Conservation (phyloP, 2,797 vertebrate species). For the Tenualosa ilisha region DNA sequence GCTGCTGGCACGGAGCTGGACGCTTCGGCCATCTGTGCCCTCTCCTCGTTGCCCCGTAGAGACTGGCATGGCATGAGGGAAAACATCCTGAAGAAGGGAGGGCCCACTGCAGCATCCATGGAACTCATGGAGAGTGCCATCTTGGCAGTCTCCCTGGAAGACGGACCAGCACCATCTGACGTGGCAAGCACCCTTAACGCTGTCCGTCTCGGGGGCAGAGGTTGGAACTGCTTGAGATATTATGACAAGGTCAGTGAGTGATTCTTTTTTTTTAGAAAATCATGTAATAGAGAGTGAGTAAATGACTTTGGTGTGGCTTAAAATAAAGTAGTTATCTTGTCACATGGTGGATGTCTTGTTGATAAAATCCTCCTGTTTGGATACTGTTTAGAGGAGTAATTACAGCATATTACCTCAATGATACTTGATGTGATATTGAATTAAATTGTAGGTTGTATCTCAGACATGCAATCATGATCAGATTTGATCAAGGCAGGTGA, state of each 20-base stretch:
- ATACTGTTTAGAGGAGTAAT: neutral
- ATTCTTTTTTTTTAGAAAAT: neutral
- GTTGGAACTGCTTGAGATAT: constrained; percentile 66
- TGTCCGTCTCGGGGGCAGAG: constrained; percentile 69
- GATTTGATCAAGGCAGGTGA: neutral
- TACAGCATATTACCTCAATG: neutral
- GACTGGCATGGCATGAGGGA: constrained; percentile 70
- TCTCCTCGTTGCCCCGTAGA: constrained; percentile 71
- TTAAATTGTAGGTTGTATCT: neutral
- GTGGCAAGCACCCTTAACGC: constrained; percentile 71
- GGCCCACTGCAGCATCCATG: constrained; percentile 63
- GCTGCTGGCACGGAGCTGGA: constrained; percentile 51
- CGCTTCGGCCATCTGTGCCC: constrained; percentile 65
- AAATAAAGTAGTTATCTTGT: neutral
- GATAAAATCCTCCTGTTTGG: neutral
- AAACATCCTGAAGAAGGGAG: constrained; percentile 63
- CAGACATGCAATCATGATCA: neutral
- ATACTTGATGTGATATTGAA: neutral
- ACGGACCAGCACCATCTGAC: constrained; percentile 62
- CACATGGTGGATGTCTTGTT: neutral
- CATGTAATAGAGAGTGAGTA: neutral
- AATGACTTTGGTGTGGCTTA: neutral
- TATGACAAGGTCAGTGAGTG: constrained; percentile 75
- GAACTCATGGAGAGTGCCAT: constrained; percentile 75
- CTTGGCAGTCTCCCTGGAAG: constrained; percentile 72